A percentile compares a stretch with the other conserved stretches of the same genome.
Evolutionary conservation across 2,113 vertebrate species (phyloP).

Genomic region (Calonectris borealis): DNA sequence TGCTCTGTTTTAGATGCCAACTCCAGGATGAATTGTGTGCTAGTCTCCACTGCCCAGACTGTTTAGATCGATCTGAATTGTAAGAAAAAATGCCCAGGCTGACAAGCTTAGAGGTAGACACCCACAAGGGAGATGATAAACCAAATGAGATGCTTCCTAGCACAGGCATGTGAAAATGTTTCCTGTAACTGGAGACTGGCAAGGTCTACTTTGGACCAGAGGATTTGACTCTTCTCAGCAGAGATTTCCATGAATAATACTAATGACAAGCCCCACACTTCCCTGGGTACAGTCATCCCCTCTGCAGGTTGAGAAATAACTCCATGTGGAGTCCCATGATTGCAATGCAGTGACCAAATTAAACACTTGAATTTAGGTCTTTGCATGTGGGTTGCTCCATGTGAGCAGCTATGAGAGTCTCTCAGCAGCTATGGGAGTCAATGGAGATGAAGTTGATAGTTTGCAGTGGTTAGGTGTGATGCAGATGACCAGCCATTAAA

Average conservation of each 20-base stretch:
- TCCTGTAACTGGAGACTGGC: not conserved
- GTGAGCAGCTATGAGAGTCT: not conserved
- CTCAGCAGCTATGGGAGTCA: not conserved
- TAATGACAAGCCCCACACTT: not conserved
- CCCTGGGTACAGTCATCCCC: not conserved
- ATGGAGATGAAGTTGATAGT: not conserved
- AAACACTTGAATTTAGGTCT: not conserved
- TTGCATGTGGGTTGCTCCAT: not conserved
- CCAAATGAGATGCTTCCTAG: not conserved
- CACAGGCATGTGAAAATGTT: not conserved
- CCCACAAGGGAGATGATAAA: not conserved
- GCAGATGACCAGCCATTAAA: not conserved
- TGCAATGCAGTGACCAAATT: not conserved
- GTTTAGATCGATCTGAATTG: not conserved
- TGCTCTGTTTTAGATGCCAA: not conserved
- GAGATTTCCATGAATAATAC: not conserved
- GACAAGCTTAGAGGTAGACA: not conserved
- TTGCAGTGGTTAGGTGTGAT: not conserved
- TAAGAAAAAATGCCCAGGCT: not conserved
- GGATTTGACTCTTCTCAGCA: not conserved
- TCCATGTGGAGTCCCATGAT: accelerated
- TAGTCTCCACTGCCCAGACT: not conserved
- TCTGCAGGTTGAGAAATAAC: not conserved
- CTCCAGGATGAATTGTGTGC: not conserved
- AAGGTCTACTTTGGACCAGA: not conserved